phyloP scores from a whole-genome alignment of 23 tunicate species.

The Aplidium turbinatum region DNA sequence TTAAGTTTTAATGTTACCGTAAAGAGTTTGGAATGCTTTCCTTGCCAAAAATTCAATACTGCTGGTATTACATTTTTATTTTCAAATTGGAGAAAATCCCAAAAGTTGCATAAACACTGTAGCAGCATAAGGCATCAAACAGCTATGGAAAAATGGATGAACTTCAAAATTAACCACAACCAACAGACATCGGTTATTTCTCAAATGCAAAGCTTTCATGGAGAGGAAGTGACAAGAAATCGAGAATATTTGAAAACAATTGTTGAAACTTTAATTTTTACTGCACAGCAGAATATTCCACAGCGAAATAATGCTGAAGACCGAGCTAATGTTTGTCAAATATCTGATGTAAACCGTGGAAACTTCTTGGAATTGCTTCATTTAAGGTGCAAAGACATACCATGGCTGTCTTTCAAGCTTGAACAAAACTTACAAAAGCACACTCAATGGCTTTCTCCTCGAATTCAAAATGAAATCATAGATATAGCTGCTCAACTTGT shows the following conservation, averaged over 20 bases:
- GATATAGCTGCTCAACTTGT: conserved; percentile 9
- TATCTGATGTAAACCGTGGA: conserved; percentile 20
- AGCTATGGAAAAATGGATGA: conserved; percentile 25
- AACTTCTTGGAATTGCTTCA: conserved; percentile 27
- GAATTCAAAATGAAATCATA: conserved; percentile 45
- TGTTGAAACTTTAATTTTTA: conserved; percentile 19
- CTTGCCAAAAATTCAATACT: conserved; percentile 26
- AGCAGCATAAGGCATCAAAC: not conserved
- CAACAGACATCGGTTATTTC: not conserved
- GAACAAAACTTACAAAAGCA: not conserved
- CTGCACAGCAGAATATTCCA: conserved; percentile 26
- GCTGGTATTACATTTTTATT: not conserved
- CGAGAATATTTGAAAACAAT: conserved; percentile 19
- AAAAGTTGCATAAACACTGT: conserved; percentile 1
- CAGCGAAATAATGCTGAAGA: conserved; percentile 12
- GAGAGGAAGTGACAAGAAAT: not conserved
- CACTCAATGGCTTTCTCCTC: not conserved
- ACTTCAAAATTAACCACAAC: conserved; percentile 2
- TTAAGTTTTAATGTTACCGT: conserved; percentile 3
- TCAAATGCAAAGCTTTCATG: not conserved
- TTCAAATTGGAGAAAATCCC: conserved; percentile 21
- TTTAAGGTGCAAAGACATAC: conserved; percentile 14
- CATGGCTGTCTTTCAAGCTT: conserved; percentile 15
- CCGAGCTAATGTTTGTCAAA: conserved; percentile 1
- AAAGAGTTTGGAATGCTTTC: conserved; percentile 17